These are phyloP conservation scores for Etheostoma cragini DNA, from an alignment of 2,113 vertebrate species.

Conservation along the genomic window DNA sequence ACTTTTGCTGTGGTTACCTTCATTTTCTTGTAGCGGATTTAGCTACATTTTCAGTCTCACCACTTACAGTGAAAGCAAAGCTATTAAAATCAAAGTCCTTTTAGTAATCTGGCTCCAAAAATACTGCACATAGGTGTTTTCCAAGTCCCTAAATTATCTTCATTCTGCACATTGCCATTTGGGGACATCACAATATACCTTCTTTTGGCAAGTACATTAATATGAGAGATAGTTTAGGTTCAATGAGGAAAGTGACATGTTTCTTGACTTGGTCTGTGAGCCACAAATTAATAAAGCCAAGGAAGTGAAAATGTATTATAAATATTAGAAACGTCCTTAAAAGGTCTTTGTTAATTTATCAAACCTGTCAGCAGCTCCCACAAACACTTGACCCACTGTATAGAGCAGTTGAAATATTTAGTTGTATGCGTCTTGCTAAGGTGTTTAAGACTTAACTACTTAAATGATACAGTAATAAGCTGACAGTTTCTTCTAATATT, in stretches of 20 bases:
- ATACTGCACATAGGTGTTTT: neutral
- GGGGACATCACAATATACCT: neutral
- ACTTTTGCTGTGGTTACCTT: neutral
- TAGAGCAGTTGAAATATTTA: conserved; percentile 19
- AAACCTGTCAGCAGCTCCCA: conserved; percentile 10
- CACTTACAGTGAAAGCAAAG: neutral
- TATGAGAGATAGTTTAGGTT: conserved; percentile 4
- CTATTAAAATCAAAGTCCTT: neutral
- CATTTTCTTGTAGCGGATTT: neutral
- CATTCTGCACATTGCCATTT: neutral
- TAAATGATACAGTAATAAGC: neutral
- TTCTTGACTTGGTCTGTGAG: conserved; percentile 6
- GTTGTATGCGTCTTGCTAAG: conserved; percentile 12
- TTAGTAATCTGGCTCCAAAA: neutral
- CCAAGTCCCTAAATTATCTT: neutral
- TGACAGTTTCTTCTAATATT: conserved; percentile 14
- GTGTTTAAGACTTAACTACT: conserved; percentile 9
- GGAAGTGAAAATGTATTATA: conserved; percentile 12
- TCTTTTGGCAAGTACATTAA: neutral
- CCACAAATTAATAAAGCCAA: neutral
- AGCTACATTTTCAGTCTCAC: neutral
- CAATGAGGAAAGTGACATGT: conserved; percentile 6
- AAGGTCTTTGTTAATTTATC: conserved; percentile 31
- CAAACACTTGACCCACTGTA: conserved; percentile 14
- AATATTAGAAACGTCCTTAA: conserved; percentile 14